Conservation (phyloP, 2,888 invertebrate genomes). For the Xanthia icteritia region DNA sequence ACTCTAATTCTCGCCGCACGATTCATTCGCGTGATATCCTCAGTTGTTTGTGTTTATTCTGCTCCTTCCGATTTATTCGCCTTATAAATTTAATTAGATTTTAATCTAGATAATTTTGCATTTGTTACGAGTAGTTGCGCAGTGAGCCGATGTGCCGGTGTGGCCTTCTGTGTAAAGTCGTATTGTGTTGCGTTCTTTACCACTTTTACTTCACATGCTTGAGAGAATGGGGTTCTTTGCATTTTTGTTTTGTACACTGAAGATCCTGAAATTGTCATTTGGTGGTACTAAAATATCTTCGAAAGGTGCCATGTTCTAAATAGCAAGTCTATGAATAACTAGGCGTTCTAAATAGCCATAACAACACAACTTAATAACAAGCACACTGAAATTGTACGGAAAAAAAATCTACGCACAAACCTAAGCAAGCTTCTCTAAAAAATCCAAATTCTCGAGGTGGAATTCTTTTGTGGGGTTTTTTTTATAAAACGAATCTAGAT, state of each 20-base stretch:
- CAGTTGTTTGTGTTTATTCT: constrained; percentile 32
- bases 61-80: constrained; percentile 41
- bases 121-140: constrained; percentile 20
- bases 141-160: background rate
- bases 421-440: background rate
- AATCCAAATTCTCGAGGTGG: background rate
- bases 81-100: constrained; percentile 53
- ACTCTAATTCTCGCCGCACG: constrained; percentile 3
- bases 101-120: constrained; percentile 53
- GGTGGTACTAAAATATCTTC: background rate
- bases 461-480: constrained; percentile 20
- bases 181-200: constrained; percentile 41
- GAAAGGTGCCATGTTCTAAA: background rate
- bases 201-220: constrained; percentile 18
- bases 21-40: constrained; percentile 38
- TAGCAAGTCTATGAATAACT: background rate
- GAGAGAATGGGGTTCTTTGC: background rate
- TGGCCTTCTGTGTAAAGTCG: background rate
- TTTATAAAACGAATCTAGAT: constrained; percentile 36
- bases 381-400: background rate
- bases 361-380: background rate
- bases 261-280: background rate
- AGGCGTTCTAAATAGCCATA: no score
- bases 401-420: background rate
- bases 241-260: background rate